Evolutionary conservation across 2,888 invertebrate genomes (phyloP).

Genomic region (Axea sp.): DNA sequence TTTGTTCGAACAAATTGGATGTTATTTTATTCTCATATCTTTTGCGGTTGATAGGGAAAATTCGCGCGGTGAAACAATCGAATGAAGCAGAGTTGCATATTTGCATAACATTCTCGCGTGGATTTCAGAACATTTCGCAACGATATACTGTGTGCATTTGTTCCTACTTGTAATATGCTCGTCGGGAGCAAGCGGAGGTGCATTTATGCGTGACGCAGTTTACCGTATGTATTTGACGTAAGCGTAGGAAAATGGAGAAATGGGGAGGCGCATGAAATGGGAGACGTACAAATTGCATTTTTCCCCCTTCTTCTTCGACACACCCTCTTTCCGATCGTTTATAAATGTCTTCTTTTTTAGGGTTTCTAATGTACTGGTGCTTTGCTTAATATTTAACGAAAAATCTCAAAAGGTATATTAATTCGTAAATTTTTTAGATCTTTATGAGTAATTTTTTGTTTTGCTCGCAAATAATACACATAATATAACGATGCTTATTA

Average conservation of each 20-base stretch:
- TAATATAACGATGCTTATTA: no score
- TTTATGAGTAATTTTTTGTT: no score
- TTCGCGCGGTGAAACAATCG: slow-evolving; percentile 12
- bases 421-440: no score
- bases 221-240: slow-evolving; percentile 49
- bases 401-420: no score
- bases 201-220: slow-evolving; percentile 51
- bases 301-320: slow-evolving; percentile 14
- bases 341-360: slow-evolving; percentile 31
- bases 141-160: slow-evolving; percentile 26
- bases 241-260: slow-evolving; percentile 45
- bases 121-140: slow-evolving; percentile 38
- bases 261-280: slow-evolving; percentile 28
- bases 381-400: no score
- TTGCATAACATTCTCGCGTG: slow-evolving; percentile 27
- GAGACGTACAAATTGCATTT: slow-evolving; percentile 44
- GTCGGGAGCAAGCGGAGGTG: slow-evolving; percentile 25
- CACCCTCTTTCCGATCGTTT: slow-evolving; percentile 27
- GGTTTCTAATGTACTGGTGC: slow-evolving; percentile 12
- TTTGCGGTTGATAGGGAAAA: slow-evolving; percentile 19
- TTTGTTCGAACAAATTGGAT: no score
- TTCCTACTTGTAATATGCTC: slow-evolving; percentile 38
- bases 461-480: no score
- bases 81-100: slow-evolving; percentile 12
- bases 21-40: no score